A percentile compares a stretch with the other conserved stretches of the same genome.
Conservation (phyloP, 2,888 invertebrate species). For the Rosalia funebris region DNA sequence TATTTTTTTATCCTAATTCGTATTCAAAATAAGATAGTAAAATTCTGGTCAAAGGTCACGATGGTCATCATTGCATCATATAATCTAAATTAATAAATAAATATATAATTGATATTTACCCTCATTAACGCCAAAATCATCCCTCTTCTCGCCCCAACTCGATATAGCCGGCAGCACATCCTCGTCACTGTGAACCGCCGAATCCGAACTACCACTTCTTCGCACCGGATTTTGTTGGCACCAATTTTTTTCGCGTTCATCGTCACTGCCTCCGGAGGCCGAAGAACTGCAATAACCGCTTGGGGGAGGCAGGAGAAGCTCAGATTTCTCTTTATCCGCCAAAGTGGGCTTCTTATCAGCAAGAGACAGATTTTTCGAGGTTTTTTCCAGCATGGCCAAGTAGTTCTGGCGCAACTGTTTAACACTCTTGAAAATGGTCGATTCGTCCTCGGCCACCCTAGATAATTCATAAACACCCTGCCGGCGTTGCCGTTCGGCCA, state of each 20-base stretch:
- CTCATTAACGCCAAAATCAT: slow-evolving; percentile 34
- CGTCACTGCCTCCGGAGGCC: slow-evolving; percentile 59
- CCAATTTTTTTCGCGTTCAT: slow-evolving; percentile 55
- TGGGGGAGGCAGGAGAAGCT: slow-evolving; percentile 54
- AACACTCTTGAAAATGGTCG: slow-evolving; percentile 55
- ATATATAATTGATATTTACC: slow-evolving; percentile 25
- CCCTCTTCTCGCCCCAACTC: slow-evolving; percentile 49
- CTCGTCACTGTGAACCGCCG: slow-evolving; percentile 67
- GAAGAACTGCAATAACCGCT: slow-evolving; percentile 61
- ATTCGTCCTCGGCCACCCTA: slow-evolving; percentile 38
- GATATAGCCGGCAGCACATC: slow-evolving; percentile 50
- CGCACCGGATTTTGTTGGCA: slow-evolving; percentile 53
- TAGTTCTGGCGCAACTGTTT: slow-evolving; percentile 57
- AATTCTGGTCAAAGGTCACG: too few relatives aligned
- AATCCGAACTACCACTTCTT: slow-evolving; percentile 66
- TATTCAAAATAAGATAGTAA: too few relatives aligned
- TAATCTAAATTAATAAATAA: too few relatives aligned
- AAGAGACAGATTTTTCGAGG: slow-evolving; percentile 43
- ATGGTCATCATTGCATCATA: too few relatives aligned
- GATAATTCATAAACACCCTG: slow-evolving; percentile 57
- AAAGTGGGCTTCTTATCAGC: slow-evolving; percentile 11
- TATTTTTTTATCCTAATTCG: too few relatives aligned
- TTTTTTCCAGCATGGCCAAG: slow-evolving; percentile 56
- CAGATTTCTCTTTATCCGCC: slow-evolving; percentile 31
- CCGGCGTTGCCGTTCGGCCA: slow-evolving; percentile 52